Evolutionary conservation across 2,888 invertebrate species (phyloP).

Genomic region (Andrena camellia): DNA sequence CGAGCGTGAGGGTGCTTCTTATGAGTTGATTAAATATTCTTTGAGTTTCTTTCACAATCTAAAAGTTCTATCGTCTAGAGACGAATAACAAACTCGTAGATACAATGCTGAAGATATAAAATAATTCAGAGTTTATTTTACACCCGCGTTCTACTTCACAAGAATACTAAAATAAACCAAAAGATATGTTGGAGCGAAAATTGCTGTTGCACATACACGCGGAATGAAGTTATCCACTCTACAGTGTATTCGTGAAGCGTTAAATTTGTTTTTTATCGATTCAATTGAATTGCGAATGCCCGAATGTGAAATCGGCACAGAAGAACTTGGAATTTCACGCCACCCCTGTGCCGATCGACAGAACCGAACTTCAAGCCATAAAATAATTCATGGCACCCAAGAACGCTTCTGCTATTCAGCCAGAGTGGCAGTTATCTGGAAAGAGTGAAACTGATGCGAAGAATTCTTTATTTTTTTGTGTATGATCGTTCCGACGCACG

Average conservation of each 20-base stretch:
- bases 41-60: background rate
- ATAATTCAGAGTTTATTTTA: too few relatives aligned
- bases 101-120: background rate
- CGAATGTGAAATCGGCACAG: background rate
- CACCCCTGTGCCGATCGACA: conserved; percentile 1
- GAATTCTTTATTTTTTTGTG: conserved; percentile 25
- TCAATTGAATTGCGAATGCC: background rate
- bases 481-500: background rate
- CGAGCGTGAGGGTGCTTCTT: too few relatives aligned
- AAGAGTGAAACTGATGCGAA: background rate
- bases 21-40: too few relatives aligned
- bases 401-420: background rate
- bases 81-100: background rate
- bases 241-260: background rate
- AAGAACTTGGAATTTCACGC: background rate
- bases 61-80: background rate
- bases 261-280: conserved; percentile 24
- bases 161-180: background rate
- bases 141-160: too few relatives aligned
- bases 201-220: background rate
- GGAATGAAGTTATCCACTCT: background rate
- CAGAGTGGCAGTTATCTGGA: conserved; percentile 7
- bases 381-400: conserved; percentile 30
- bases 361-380: conserved; percentile 19
- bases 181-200: background rate